Evolutionary conservation across 2,113 vertebrate genomes (phyloP), one percentile per base, ranked within the genome.

Genomic region (Panurus biarmicus): DNA sequence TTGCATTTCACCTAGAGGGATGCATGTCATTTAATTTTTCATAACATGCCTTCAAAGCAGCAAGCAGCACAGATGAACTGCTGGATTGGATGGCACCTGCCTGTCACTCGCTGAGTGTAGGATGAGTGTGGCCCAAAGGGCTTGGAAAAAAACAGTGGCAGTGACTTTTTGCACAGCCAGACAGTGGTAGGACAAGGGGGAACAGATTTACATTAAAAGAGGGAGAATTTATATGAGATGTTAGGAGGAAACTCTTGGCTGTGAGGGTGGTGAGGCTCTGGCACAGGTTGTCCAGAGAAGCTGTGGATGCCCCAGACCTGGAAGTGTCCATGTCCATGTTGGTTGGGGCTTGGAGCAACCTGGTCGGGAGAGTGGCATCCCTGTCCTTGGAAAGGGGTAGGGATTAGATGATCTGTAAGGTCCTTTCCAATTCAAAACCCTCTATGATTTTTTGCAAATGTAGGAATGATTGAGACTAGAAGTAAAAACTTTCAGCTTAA

Each of bases 1-100:
- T 16, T 3, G 2, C 26, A 19, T 22, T 61, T 31, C 53, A 83
- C 9, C 69, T 71, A 75, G 69, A 85, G 23, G 28, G 9, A 12
- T 58, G 21, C 4, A 7, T 0, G 0, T 67, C 9, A 29, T 53
- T 81, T 75, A 14, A 14, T 17, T 44, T 67, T 50, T 78, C 35
- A 35, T 47, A 12, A 29, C 33, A 44, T 70, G 29, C 25, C 21
- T 64, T 54, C 9, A 83, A 26, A 56, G 70, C 65, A 51, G 24
- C 18, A 57, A 85, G 15, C 3, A 79, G 45, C 20, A 75, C 10
- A 53, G 67, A 62, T 92, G 56, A 94, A 9, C 25, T 7, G 12
- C 28, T 64, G 64, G 76, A 18, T 8, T 69, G 29, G 33, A 21
- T 66, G 31, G 23, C 69, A 8, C 7, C 53, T 38, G 31, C 33